Conservation (phyloP, 2,888 invertebrate species). For the Chironomus riparius region DNA sequence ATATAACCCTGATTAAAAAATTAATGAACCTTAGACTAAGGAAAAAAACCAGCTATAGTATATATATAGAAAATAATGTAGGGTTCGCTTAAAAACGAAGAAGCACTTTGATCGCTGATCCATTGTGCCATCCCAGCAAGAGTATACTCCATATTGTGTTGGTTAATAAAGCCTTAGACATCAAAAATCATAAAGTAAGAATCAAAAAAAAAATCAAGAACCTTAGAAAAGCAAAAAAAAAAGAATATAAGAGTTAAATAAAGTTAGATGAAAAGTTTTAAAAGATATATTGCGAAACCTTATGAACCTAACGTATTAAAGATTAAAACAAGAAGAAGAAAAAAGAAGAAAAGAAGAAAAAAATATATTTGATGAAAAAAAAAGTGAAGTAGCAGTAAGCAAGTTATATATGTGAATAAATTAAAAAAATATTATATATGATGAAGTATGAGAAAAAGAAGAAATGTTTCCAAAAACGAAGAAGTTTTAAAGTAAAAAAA, state of each 20-base stretch:
- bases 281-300: neutral
- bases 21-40: too few species aligned
- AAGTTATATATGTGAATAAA: neutral
- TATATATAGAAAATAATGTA: too few species aligned
- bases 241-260: too few species aligned
- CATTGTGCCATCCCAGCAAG: too few species aligned
- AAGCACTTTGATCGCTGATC: too few species aligned
- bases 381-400: neutral
- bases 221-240: neutral
- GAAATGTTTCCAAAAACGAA: neutral
- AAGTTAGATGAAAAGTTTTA: conserved; percentile 4
- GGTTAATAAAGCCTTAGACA: too few species aligned
- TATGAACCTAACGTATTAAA: conserved; percentile 13
- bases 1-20: too few species aligned
- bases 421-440: neutral
- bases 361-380: neutral
- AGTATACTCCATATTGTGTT: too few species aligned
- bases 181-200: too few species aligned
- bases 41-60: too few species aligned
- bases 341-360: neutral
- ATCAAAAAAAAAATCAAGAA: neutral
- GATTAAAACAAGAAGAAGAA: conserved; percentile 6
- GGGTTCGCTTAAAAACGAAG: too few species aligned
- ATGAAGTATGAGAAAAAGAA: neutral
- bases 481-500: too few species aligned